Conservation (phyloP, 2,113 vertebrate genomes). For the Erpornis zantholeuca region DNA sequence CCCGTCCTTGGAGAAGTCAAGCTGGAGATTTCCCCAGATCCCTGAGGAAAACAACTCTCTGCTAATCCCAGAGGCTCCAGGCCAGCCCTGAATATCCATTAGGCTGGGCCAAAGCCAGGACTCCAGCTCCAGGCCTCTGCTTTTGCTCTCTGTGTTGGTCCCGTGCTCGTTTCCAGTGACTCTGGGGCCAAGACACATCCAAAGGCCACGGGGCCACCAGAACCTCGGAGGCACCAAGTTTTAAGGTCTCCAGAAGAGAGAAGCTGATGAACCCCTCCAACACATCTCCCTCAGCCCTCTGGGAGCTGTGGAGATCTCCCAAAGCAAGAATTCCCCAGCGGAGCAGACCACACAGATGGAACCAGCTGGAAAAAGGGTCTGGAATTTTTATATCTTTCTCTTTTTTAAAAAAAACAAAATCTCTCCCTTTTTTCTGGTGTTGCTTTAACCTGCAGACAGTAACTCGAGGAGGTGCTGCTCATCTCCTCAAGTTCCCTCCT, state of each 20-base stretch:
- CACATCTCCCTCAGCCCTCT: not conserved
- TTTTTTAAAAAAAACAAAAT: no score
- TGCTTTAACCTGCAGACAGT: not conserved
- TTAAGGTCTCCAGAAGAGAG: not conserved
- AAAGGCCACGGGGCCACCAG: not conserved
- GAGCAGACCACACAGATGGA: not conserved
- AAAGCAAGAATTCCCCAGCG: not conserved
- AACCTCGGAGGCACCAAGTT: rapidly evolving
- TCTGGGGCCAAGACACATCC: not conserved
- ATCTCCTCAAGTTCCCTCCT: not conserved
- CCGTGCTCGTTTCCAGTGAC: not conserved
- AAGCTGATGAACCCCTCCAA: not conserved
- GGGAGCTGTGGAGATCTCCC: not conserved
- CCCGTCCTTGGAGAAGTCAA: not conserved
- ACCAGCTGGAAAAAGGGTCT: not conserved
- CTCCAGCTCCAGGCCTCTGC: not conserved
- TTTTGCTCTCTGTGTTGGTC: not conserved
- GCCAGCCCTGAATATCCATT: not conserved
- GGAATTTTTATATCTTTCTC: not conserved
- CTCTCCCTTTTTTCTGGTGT: rapidly evolving
- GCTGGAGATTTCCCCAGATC: conserved; percentile 16
- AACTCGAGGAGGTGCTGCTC: not conserved
- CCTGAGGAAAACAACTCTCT: not conserved
- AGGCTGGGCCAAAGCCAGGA: not conserved
- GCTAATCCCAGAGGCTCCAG: not conserved